phyloP scores from a whole-genome alignment of 1,140 invertebrate species.

The Drosophila erecta region DNA sequence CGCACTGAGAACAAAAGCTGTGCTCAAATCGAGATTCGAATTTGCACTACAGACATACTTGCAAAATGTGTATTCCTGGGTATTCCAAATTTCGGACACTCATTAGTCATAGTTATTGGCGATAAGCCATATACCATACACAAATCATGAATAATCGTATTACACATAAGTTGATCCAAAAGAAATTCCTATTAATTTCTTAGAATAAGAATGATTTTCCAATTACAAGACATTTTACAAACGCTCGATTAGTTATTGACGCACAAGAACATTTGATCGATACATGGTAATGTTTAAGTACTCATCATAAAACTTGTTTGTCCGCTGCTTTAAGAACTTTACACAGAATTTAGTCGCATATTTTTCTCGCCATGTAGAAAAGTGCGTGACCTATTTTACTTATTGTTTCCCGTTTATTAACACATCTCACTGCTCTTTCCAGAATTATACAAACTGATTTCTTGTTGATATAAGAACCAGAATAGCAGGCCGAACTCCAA shows the following conservation, averaged over 20 bases:
- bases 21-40: neutral
- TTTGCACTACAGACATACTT: neutral
- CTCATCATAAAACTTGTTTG: neutral
- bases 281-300: neutral
- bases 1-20: slow-evolving; percentile 14
- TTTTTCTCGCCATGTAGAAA: slow-evolving; percentile 1
- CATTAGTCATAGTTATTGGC: neutral
- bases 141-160: neutral
- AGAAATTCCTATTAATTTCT: too few species aligned
- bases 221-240: too few species aligned
- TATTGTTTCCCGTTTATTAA: neutral
- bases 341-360: neutral
- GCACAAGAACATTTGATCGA: too few species aligned
- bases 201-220: too few species aligned
- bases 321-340: neutral
- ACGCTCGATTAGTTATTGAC: too few species aligned
- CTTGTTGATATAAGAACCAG: slow-evolving; percentile 4
- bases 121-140: neutral
- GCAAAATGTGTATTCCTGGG: too few species aligned
- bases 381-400: slow-evolving; percentile 10
- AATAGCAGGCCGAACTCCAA: neutral
- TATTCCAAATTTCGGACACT: neutral
- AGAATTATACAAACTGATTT: slow-evolving; percentile 4
- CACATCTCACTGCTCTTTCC: neutral
- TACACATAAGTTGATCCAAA: neutral